A percentile compares a stretch with the other conserved stretches of the same genome.
These are phyloP conservation scores for Agonopterix alstromeriana DNA, from an alignment of 2,888 invertebrate species.

Conservation along the genomic window DNA sequence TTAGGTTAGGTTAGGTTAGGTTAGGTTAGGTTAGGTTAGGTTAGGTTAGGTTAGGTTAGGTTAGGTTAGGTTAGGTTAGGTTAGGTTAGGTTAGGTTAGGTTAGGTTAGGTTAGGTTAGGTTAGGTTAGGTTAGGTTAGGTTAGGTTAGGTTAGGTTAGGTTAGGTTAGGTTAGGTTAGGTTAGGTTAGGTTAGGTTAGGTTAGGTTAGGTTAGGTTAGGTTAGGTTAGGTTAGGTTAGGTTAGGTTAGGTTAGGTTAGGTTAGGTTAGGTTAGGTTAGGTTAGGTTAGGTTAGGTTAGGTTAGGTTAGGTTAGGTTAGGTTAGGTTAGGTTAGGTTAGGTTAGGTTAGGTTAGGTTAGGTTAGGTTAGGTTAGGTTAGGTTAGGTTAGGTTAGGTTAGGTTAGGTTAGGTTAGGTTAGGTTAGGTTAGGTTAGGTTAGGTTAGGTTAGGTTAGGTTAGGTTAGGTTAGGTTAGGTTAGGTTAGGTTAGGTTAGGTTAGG, in stretches of 20 bases:
- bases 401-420: constrained; percentile 20
- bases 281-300: constrained; percentile 17
- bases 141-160: constrained; percentile 20
- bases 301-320: constrained; percentile 20
- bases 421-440: constrained; percentile 10
- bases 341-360: constrained; percentile 19
- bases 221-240: constrained; percentile 17
- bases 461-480: constrained; percentile 18
- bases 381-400: constrained; percentile 16
- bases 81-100: constrained; percentile 17
- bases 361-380: constrained; percentile 19
- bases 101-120: constrained; percentile 20
- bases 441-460: constrained; percentile 18
- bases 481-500: constrained; percentile 9
- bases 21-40: constrained; percentile 16
- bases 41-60: constrained; percentile 19
- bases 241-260: constrained; percentile 19
- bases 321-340: constrained; percentile 19
- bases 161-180: constrained; percentile 19
- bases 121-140: constrained; percentile 19
- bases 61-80: constrained; percentile 19
- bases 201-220: constrained; percentile 20
- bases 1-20: constrained; percentile 20
- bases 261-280: constrained; percentile 19
- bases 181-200: constrained; percentile 17